Evolutionary conservation across 2,888 invertebrate species (phyloP), one percentile per base, ranked within the genome.

Genomic region (Labia minor): DNA sequence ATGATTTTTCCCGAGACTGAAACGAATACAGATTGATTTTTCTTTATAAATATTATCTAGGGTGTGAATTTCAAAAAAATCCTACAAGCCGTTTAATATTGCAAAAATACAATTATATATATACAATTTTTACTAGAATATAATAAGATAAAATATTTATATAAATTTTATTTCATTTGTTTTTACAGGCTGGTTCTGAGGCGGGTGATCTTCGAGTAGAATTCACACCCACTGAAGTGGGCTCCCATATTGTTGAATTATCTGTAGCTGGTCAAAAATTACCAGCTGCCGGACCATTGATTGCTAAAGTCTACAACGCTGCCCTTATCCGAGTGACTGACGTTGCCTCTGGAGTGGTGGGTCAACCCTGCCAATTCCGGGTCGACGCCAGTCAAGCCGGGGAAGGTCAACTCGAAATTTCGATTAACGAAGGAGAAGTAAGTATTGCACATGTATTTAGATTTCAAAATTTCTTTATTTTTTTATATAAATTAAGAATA

Each of bases 381-480:
- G 98, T 99, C 78, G 97, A 98, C 80, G 98, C 97, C 64, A 94
- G 93, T 76, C 92, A 95, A 75, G 98, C 98, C 65, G 99, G 99
- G 61, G 98, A 98, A 82, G 99, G 99, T 65, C 97, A 98, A 80
- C 83, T 99, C 74, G 98, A 99, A 84, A 99, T 99, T 76, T 96
- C 96, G 74, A 96, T 99, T 77, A 98, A 99, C 78, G 95, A 96
- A 81, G 98, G 98, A 72, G 94, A 96, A 82, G 49, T 49, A 49
- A 49, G 14, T 49, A n/a, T n/a, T n/a, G n/a, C n/a, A n/a, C n/a
- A n/a, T n/a, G n/a, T n/a, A n/a, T n/a, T n/a, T n/a, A n/a, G n/a
- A n/a, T n/a, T n/a, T n/a, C n/a, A n/a, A n/a, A n/a, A n/a, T n/a
- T n/a, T n/a, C n/a, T n/a, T n/a, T 33, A 11, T 8, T 33, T 33